Base-by-base conservation (phyloP, 1,140 invertebrate species). In the Atopsyche davidsoni region DNA sequence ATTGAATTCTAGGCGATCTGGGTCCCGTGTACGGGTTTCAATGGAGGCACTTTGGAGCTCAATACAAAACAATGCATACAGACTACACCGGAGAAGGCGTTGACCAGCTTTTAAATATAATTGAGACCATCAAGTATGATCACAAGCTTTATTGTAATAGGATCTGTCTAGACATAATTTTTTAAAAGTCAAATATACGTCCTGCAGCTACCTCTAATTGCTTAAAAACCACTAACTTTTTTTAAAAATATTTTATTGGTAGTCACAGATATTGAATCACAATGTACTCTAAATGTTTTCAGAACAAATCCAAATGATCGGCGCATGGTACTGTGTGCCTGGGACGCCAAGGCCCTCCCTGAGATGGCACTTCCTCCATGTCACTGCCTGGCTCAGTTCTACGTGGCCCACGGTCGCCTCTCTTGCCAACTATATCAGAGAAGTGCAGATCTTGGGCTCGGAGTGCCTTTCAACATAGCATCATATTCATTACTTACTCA, bases 21-120 rank as follows among this genome's bases (percentile, higher is more conserved):
- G 97, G 97, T 1, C 97, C 97, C 4, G 81, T 99, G 17, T 99
- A 99, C 78, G 97, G 97, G 0, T 99, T 99, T 64, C 97, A 99
- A 66, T 99, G 97, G 97, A 77, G 96, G 46, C 95, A 99, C 70
- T 98, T 86, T 79, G 97, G 97, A 23, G 95, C 96, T 2, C 71
- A 92, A 60, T 99, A 99, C 68, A 72, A 76, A 31, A 80, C 87
- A 58, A 89, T 89, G 77, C 73, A 89, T 56, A 77, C 85, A 36
- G 86, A 98, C 72, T 97, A 97, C 62, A 74, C 62, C 17, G 83
- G 82, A 19, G 74, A 98, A 75, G 97, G 97, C 39, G 78, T 92
- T 50, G 92, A 99, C 72, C 96, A 99, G 70, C 67, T 99, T n/a
- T 64, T 76, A 32, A 75, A 92, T 51, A 78, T 97, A 6, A 93